These are phyloP conservation scores for Leuciscus idus DNA, from an alignment of 2,113 vertebrate species.

Conservation along the genomic window DNA sequence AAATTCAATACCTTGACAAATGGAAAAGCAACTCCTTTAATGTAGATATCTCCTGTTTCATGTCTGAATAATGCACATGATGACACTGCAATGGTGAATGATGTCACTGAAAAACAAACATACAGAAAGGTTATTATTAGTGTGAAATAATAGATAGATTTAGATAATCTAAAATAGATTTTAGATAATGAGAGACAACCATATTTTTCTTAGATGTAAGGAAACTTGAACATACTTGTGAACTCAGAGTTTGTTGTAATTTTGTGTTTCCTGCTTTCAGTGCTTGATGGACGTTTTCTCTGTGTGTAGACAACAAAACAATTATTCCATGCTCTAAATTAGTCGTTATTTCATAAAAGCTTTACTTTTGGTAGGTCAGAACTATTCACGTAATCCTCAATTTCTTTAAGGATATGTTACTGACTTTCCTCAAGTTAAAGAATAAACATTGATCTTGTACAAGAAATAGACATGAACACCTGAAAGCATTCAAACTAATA, in stretches of 20 bases:
- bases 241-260: neutral
- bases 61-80: slow-evolving; percentile 1
- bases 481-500: neutral
- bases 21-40: neutral
- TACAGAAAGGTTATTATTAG: neutral
- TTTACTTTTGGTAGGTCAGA: neutral
- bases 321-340: neutral
- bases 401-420: neutral
- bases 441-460: neutral
- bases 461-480: neutral
- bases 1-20: neutral
- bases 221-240: neutral
- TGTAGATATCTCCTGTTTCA: neutral
- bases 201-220: neutral
- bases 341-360: neutral
- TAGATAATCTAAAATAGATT: too few relatives aligned
- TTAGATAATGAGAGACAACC: neutral
- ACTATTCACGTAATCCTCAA: neutral
- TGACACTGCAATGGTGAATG: neutral
- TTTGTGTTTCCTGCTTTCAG: neutral
- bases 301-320: neutral
- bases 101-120: neutral
- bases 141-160: neutral
- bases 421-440: neutral
- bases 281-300: neutral